Conservation (phyloP, 2,888 invertebrate genomes). For the Phortica magna region DNA sequence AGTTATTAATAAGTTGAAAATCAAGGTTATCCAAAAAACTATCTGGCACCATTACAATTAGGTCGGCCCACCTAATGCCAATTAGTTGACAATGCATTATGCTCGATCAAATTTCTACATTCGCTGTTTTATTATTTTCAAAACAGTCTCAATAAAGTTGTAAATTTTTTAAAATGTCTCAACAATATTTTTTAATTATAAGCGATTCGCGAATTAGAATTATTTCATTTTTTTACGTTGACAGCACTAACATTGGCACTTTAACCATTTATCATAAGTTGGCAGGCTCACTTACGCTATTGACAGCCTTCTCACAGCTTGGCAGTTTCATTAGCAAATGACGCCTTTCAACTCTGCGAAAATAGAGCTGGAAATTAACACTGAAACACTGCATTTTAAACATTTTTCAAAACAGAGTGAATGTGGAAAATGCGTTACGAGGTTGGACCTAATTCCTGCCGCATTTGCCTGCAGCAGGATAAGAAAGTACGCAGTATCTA, state of each 20-base stretch:
- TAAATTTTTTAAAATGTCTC: no score
- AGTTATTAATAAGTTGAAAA: no score
- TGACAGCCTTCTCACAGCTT: neutral
- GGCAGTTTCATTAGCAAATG: slow-evolving; percentile 1
- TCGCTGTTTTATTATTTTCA: no score
- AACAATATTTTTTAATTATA: no score
- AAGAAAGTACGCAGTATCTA: slow-evolving; percentile 70
- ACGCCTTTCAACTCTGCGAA: slow-evolving; percentile 20
- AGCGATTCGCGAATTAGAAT: no score
- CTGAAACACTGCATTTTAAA: slow-evolving; percentile 12
- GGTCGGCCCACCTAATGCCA: no score
- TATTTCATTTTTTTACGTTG: neutral
- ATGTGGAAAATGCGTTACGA: slow-evolving; percentile 63
- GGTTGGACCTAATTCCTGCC: slow-evolving; percentile 66
- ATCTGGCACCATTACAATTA: no score
- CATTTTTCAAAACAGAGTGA: neutral
- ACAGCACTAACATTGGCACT: neutral
- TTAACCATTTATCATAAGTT: neutral
- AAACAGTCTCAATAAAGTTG: no score
- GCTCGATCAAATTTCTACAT: no score
- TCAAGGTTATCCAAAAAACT: no score
- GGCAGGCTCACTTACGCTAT: neutral
- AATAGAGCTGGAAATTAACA: slow-evolving; percentile 21
- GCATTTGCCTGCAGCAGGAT: slow-evolving; percentile 69
- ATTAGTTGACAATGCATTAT: no score